Percentiles rank a stretch among this genome's conserved stretches.
Evolutionary conservation across 1,140 invertebrate genomes (phyloP).

Genomic region (Drosophila biarmipes): DNA sequence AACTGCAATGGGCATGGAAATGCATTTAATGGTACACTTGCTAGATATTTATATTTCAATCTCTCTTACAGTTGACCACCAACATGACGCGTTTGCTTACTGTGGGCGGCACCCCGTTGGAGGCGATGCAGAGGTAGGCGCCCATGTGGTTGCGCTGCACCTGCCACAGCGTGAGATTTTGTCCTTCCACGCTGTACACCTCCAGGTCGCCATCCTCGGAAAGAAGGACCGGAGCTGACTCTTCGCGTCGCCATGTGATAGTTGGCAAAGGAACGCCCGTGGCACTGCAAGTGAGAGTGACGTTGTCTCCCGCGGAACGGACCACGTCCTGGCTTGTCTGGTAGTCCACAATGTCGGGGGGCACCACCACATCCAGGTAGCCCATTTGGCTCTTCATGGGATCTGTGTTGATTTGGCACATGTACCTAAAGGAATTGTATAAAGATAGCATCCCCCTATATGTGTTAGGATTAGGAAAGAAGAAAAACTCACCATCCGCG

Average conservation of each 20-base stretch:
- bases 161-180: slow-evolving; percentile 83
- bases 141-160: slow-evolving; percentile 84
- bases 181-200: slow-evolving; percentile 83
- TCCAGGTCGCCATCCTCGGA: slow-evolving; percentile 24
- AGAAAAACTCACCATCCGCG: slow-evolving; percentile 87
- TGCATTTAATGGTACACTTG: not conserved
- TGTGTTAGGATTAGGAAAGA: too few species aligned
- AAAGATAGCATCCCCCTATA: not conserved
- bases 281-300: slow-evolving; percentile 90
- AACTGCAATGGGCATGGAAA: slow-evolving; percentile 80
- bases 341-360: slow-evolving; percentile 90
- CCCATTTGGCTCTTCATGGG: slow-evolving; percentile 96
- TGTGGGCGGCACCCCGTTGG: slow-evolving; percentile 92
- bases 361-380: slow-evolving; percentile 94
- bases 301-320: slow-evolving; percentile 90
- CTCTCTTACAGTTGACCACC: slow-evolving; percentile 91
- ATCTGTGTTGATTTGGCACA: slow-evolving; percentile 96
- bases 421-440: slow-evolving; percentile 76
- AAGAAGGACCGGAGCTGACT: slow-evolving; percentile 86
- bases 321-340: slow-evolving; percentile 91
- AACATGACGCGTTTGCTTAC: slow-evolving; percentile 91
- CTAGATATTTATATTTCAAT: not conserved
- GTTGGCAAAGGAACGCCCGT: slow-evolving; percentile 89
- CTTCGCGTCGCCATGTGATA: slow-evolving; percentile 89
- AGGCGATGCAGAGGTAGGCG: slow-evolving; percentile 86